These are phyloP conservation scores for Pelmatolapia mariae DNA, from an alignment of 2,113 vertebrate genomes.

Conservation along the genomic window DNA sequence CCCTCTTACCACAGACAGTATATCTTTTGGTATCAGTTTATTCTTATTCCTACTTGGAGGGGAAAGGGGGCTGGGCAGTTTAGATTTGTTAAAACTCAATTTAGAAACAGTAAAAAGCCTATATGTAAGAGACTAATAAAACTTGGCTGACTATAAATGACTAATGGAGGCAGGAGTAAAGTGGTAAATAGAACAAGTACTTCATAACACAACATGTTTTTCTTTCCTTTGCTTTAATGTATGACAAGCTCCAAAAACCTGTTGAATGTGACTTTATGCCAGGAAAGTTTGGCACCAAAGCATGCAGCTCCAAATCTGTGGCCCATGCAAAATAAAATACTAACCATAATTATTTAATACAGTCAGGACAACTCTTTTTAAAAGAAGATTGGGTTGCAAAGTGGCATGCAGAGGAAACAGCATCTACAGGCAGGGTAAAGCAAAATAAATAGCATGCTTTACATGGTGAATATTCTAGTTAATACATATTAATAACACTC, in stretches of 20 bases:
- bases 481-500: background rate
- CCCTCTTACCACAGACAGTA: background rate
- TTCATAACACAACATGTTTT: background rate
- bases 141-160: background rate
- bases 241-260: background rate
- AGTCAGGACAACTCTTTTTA: background rate
- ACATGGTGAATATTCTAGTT: background rate
- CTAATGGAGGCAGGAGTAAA: background rate
- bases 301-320: background rate
- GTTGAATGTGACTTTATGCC: background rate
- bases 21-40: conserved; percentile 17
- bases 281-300: background rate
- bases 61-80: background rate
- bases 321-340: background rate
- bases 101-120: background rate
- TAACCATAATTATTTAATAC: background rate
- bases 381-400: background rate
- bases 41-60: background rate
- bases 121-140: background rate
- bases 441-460: background rate
- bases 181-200: background rate
- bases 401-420: background rate
- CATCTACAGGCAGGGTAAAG: background rate
- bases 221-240: background rate
- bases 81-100: background rate